Evolutionary conservation across 2,113 vertebrate species (phyloP), one percentile per base, ranked within the genome.

Genomic region (Ophiodon elongatus): DNA sequence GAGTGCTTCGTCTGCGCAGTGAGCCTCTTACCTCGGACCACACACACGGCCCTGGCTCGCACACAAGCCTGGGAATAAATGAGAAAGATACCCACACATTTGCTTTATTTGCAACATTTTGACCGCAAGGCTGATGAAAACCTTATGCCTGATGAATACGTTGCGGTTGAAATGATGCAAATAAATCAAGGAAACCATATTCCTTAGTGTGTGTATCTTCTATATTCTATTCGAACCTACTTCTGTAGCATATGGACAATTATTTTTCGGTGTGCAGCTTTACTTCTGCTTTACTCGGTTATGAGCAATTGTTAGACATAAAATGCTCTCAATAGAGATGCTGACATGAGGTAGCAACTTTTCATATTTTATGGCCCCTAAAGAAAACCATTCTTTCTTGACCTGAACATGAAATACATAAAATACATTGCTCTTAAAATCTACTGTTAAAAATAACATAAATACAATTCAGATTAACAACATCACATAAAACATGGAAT

Each of bases 1-100:
- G 96, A 98, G 66, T 99, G 98, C 95, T 98, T 99, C 21, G 96
- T 99, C 75, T 99, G 98, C 0, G 85, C 92, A 66, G 98, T 99
- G 90, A 96, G 98, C 85, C 15, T 59, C 66, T 45, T 66, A 77
- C 64, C 27, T 29, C 39, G 83, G 89, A 92, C 90, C 92, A 91
- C 88, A 88, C 90, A 89, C 87, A 47, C 23, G 2, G 70, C 79
- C 70, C 54, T 81, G 78, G 81, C 75, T 87, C 72, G 23, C 68
- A 23, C 39, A 80, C 75, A 57, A 69, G 64, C 68, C 67, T 0
- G 60, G 63, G 85, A 89, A 82, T 73, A 75, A 89, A 86, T 80
- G 88, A 85, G 89, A 81, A 73, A 81, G 88, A 91, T 89, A 91
- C 73, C 81, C 87, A 66, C 88, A 84, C 83, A 72, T 79, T 88